Base-by-base conservation (phyloP, 2,888 invertebrate genomes). In the Tetranychus truncatus region DNA sequence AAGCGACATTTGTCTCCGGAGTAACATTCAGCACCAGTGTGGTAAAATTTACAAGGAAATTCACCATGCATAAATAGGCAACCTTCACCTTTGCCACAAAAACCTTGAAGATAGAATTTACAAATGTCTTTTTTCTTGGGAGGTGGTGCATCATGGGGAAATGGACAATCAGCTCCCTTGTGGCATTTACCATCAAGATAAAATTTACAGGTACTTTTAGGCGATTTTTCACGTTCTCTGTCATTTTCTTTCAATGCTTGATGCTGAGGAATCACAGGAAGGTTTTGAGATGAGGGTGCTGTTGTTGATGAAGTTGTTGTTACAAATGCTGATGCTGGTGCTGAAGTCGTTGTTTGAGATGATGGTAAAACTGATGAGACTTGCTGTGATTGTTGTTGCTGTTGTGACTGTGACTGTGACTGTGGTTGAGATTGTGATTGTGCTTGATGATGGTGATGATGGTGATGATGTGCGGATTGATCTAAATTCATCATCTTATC, bases 41-140 rank as follows among this genome's bases (percentile, higher is more conserved):
- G 95, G 84, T 89, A 95, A 85, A 90, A 95, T 86, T 95, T 95
- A 85, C 96, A 96, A 21, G 96, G 96, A 83, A 95, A 96, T 83
- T 95, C 95, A 77, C 90, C 88, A 84, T 96, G 96, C 91, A 96
- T 91, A 82, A 93, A 97, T 24, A 92, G 86, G 85, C 96, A 97
- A 84, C 92, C 91, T 80, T 94, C 94, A 80, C 92, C 89, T 84
- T 95, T 96, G 75, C 91, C 90, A 85, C 96, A 96, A 83, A 92
- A 92, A 79, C 93, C 93, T 89, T 91, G 91, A 77, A 95, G 84
- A 84, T 95, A 96, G 84, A 95, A 96, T 84, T 95, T 96, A 84
- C 96, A 97, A 2, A 95, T 84, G 83, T 96, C 96, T 86, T 91
- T 87, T 85, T 94, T 94, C 79, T 92, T 88, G 0, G 90, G 90